These are phyloP conservation scores for Linhomoeus sp. DNA, from an alignment of 2,888 invertebrate species.

Conservation along the genomic window DNA sequence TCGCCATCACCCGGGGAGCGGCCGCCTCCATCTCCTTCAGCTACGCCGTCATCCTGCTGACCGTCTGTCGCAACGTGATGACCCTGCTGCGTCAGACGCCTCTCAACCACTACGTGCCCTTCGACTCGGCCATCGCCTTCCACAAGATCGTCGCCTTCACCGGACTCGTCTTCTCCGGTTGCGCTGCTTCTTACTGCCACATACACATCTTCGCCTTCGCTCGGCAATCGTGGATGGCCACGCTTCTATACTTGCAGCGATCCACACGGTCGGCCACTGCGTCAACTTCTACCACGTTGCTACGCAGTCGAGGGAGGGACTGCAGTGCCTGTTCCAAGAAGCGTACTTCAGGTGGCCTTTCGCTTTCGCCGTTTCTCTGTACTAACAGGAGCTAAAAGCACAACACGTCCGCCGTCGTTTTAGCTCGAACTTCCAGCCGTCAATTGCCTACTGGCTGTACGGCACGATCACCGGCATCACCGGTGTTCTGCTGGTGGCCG, in stretches of 20 bases:
- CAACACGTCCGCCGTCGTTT: slow-evolving; percentile 5
- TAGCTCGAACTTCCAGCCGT: slow-evolving; percentile 67
- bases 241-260: slow-evolving; percentile 29
- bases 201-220: too few species aligned
- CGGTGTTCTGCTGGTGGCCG: slow-evolving; percentile 58
- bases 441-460: slow-evolving; percentile 84
- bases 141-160: slow-evolving; percentile 91
- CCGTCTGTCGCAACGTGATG: slow-evolving; percentile 59
- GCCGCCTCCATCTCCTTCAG: slow-evolving; percentile 84
- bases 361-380: not conserved
- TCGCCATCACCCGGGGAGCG: slow-evolving; percentile 77
- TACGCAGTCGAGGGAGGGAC: slow-evolving; percentile 75
- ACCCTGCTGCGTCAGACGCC: slow-evolving; percentile 83
- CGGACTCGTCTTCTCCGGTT: slow-evolving; percentile 62
- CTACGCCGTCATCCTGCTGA: slow-evolving; percentile 67
- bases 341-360: slow-evolving; percentile 46
- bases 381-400: not conserved
- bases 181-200: slow-evolving; percentile 2
- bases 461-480: slow-evolving; percentile 66
- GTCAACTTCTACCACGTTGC: slow-evolving; percentile 94
- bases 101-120: slow-evolving; percentile 73
- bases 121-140: slow-evolving; percentile 86
- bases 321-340: slow-evolving; percentile 75
- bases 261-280: slow-evolving; percentile 81
- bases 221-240: not conserved